Conservation (phyloP, 35 echinoderm and acorn worm species). For the Holothuria glaberrima region DNA sequence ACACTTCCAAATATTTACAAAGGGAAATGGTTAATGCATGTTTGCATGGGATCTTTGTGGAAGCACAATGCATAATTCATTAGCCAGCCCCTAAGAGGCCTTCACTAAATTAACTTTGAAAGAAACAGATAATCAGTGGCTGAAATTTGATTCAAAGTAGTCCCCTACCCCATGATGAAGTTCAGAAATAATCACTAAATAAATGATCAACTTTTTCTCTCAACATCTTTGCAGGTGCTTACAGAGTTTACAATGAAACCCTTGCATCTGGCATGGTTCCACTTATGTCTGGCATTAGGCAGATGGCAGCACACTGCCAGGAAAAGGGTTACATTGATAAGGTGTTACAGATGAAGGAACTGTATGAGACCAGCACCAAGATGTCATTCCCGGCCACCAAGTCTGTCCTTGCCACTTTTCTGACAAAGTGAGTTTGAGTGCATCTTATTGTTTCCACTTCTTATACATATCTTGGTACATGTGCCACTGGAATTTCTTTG, state of each 20-base stretch:
- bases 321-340: conserved; percentile 49
- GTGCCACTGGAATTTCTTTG: too few species aligned
- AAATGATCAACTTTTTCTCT: neutral
- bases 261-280: conserved; percentile 31
- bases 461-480: neutral
- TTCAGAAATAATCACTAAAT: too few species aligned
- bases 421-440: conserved; percentile 53
- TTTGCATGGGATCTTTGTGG: too few species aligned
- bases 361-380: conserved; percentile 54
- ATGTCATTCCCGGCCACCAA: conserved; percentile 53
- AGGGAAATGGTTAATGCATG: too few species aligned
- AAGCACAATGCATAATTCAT: too few species aligned
- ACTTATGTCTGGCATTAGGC: conserved; percentile 45
- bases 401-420: conserved; percentile 51
- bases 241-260: conserved; percentile 41
- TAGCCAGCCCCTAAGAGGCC: too few species aligned
- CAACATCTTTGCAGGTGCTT: conserved; percentile 54
- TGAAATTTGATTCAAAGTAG: neutral
- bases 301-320: conserved; percentile 40
- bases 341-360: conserved; percentile 57
- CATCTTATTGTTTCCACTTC: neutral
- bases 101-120: too few species aligned
- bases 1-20: too few species aligned
- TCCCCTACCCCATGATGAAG: too few species aligned
- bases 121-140: too few species aligned